phyloP scores from a whole-genome alignment of 2,888 invertebrate genomes.

The Petrolisthes manimaculis region DNA sequence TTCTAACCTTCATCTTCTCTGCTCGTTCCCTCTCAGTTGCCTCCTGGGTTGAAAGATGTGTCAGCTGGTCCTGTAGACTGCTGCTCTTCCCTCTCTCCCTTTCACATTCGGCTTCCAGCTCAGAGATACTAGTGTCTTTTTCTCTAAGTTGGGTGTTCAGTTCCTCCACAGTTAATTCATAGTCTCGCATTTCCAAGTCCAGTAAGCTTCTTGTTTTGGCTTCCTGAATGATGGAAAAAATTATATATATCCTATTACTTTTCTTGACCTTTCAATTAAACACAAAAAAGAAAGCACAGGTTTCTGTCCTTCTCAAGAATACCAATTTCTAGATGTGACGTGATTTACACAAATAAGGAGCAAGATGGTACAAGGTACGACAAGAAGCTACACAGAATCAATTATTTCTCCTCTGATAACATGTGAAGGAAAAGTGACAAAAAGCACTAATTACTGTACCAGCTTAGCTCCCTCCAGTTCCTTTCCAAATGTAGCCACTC shows the following conservation, averaged over 20 bases:
- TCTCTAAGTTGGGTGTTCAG: constrained; percentile 68
- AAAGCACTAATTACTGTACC: constrained; percentile 1
- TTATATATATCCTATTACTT: background rate
- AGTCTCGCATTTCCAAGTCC: constrained; percentile 91
- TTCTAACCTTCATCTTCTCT: constrained; percentile 61
- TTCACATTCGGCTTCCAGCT: constrained; percentile 36
- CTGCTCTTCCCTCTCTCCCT: constrained; percentile 16
- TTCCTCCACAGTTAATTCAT: constrained; percentile 78
- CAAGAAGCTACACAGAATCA: too few relatives aligned
- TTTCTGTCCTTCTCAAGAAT: too few relatives aligned
- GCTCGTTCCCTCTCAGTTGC: constrained; percentile 59
- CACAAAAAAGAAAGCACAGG: too few relatives aligned
- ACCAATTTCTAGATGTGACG: too few relatives aligned
- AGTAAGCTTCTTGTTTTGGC: constrained; percentile 85
- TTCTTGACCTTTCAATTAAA: too few relatives aligned
- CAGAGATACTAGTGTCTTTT: constrained; percentile 38
- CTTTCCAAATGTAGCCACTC: constrained; percentile 22
- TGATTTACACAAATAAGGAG: too few relatives aligned
- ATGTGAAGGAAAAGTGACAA: too few relatives aligned
- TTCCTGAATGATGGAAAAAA: constrained; percentile 72
- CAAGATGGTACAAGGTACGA: too few relatives aligned
- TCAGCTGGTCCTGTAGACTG: constrained; percentile 64
- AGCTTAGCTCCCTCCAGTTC: constrained; percentile 60
- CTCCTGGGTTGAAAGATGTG: constrained; percentile 60
- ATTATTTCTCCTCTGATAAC: too few relatives aligned